These are phyloP conservation scores for Peucedramus taeniatus DNA, from an alignment of 2,113 vertebrate species.

Conservation along the genomic window DNA sequence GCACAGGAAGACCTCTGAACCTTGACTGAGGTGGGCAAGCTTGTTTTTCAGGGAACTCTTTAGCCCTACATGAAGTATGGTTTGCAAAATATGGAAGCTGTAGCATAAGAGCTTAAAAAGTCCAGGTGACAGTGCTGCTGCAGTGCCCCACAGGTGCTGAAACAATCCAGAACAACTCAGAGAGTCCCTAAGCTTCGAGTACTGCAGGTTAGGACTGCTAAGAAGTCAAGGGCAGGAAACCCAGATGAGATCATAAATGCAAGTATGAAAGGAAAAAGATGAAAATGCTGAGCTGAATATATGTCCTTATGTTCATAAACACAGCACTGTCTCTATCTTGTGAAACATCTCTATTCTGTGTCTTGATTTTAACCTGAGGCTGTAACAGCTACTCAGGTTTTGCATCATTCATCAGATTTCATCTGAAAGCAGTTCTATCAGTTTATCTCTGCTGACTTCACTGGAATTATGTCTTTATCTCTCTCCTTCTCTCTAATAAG, in stretches of 20 bases:
- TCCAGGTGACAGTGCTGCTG: not conserved
- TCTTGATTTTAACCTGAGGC: constrained; percentile 3
- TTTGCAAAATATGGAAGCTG: not conserved
- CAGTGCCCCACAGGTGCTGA: not conserved
- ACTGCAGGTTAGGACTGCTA: not conserved
- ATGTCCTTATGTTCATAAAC: not conserved
- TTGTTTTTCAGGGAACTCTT: not conserved
- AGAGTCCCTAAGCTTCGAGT: not conserved
- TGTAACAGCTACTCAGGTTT: not conserved
- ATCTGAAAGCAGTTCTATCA: not conserved
- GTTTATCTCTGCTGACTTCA: not conserved
- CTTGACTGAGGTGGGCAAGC: not conserved
- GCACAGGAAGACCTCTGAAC: not conserved
- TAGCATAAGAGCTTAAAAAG: not conserved
- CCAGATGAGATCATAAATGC: not conserved
- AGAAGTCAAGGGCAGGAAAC: not conserved
- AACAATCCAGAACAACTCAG: not conserved
- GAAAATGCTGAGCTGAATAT: not conserved
- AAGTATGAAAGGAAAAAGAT: not conserved
- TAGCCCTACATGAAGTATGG: not conserved
- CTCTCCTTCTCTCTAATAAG: not conserved
- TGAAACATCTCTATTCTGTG: not conserved
- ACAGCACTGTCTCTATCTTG: not conserved
- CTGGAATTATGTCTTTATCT: not conserved
- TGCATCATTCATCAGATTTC: not conserved